phyloP scores from a whole-genome alignment of 1,140 invertebrate species.

The Grapholita molesta region DNA sequence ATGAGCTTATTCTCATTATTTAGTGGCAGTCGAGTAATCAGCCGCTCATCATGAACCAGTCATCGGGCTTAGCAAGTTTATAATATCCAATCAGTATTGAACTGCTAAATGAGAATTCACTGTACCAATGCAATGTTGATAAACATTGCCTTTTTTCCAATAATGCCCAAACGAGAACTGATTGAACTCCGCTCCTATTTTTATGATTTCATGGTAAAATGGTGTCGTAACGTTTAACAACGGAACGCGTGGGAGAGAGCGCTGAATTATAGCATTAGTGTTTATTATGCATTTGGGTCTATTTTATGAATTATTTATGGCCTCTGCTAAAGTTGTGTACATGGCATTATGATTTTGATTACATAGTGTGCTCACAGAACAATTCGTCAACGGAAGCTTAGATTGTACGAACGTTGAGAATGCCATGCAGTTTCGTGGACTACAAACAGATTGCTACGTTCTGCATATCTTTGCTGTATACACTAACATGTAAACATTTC shows the following conservation, averaged over 20 bases:
- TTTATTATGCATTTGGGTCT: conserved; percentile 52
- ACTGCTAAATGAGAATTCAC: neutral
- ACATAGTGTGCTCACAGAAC: neutral
- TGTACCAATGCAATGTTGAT: neutral
- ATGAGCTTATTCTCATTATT: no score
- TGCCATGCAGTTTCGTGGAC: neutral
- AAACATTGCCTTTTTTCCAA: neutral
- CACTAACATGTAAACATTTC: no score
- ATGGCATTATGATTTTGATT: conserved; percentile 9
- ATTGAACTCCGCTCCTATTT: conserved; percentile 11
- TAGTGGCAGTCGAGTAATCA: no score
- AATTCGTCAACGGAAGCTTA: conserved; percentile 2
- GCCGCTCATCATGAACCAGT: no score
- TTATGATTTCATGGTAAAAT: neutral
- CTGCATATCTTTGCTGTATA: neutral
- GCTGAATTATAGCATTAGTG: conserved; percentile 45
- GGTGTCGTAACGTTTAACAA: conserved; percentile 16
- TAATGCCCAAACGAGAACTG: neutral
- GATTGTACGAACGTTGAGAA: neutral
- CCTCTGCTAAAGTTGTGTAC: conserved; percentile 19
- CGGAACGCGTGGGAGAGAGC: conserved; percentile 24
- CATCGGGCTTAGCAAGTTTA: no score
- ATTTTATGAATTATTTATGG: conserved; percentile 51
- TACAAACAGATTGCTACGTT: neutral
- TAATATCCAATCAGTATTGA: neutral